Evolutionary conservation across 2,113 vertebrate genomes (phyloP).

Genomic region (Pseudopipra pipra): DNA sequence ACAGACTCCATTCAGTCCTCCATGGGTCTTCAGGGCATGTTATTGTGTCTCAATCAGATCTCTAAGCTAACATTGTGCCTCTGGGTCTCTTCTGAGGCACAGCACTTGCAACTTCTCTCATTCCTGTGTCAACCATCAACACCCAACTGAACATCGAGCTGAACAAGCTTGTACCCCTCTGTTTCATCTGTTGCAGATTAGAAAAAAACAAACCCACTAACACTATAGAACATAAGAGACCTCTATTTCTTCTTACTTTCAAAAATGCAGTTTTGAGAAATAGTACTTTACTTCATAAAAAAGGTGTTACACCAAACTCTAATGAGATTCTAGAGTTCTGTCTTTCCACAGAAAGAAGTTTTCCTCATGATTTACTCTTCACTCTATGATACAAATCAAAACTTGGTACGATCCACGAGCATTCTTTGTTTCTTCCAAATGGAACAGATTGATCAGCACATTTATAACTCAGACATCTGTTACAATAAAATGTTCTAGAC

Average conservation of each 20-base stretch:
- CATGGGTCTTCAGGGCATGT: not conserved
- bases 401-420: not conserved
- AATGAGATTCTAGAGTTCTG: not conserved
- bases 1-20: not conserved
- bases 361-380: not conserved
- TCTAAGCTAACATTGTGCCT: not conserved
- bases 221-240: fast-evolving
- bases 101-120: not conserved
- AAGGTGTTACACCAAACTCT: not conserved
- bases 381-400: not conserved
- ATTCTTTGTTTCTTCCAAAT: not conserved
- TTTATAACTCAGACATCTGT: not conserved
- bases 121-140: not conserved
- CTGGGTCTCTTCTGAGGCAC: not conserved
- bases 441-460: not conserved
- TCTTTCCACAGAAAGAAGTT: not conserved
- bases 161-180: not conserved
- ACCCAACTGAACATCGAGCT: not conserved
- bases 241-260: not conserved
- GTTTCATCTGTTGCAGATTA: not conserved
- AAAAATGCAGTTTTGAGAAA: not conserved
- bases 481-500: not conserved
- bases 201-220: not conserved
- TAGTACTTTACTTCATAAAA: not conserved
- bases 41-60: not conserved